A percentile compares a stretch with the other conserved stretches of the same genome.
phyloP scores from a whole-genome alignment of 2,797 vertebrate genomes.

The Tragelaphus eurycerus region DNA sequence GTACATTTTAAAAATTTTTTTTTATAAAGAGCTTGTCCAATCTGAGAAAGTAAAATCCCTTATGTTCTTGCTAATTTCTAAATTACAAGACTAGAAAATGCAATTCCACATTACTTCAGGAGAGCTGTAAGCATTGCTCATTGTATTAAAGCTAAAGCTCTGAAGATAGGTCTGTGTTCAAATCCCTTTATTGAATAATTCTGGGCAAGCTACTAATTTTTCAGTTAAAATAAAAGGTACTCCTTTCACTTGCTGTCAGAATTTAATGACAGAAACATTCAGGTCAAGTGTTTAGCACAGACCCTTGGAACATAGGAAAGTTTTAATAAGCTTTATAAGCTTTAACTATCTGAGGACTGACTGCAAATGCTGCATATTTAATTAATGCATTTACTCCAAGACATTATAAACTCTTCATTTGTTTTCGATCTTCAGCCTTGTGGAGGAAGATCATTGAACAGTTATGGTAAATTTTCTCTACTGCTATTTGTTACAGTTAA shows the following conservation, averaged over 20 bases:
- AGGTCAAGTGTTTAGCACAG: not conserved
- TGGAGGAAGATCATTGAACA: not conserved
- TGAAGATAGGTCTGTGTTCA: not conserved
- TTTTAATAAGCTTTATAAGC: not conserved
- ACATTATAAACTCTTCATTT: not conserved
- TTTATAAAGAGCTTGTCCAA: not conserved
- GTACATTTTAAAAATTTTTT: not conserved
- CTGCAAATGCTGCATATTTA: not conserved
- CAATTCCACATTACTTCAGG: not conserved
- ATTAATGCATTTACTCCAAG: not conserved
- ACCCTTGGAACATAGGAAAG: not conserved
- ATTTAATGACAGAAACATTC: not conserved
- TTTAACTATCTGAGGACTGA: not conserved
- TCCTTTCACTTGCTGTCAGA: not conserved
- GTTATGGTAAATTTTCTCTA: not conserved
- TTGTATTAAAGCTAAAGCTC: not conserved
- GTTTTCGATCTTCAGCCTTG: not conserved
- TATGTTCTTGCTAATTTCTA: not conserved
- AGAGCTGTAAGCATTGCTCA: not conserved
- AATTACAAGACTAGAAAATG: not conserved
- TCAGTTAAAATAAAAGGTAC: not conserved
- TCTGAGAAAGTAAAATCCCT: not conserved
- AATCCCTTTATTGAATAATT: not conserved
- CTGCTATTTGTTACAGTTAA: not conserved
- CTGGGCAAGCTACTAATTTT: not conserved